phyloP scores from a whole-genome alignment of 2,797 vertebrate species.

The Erithacus rubecula region DNA sequence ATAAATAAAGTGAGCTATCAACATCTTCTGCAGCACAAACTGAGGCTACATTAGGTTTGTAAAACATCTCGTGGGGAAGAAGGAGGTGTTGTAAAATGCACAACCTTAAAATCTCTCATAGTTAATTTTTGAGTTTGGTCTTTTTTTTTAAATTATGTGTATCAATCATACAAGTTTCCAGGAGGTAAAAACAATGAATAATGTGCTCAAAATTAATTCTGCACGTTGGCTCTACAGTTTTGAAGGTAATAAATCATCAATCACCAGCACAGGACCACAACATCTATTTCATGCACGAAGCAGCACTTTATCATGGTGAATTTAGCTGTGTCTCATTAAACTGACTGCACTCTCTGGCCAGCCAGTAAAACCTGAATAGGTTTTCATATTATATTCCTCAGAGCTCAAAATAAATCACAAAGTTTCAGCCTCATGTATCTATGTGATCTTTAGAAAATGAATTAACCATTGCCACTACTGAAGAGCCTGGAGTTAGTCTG shows the following conservation, averaged over 20 bases:
- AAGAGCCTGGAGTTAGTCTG: fast-evolving
- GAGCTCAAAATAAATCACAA: conserved; percentile 31
- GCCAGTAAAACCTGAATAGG: background rate
- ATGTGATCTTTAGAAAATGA: background rate
- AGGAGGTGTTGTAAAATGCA: background rate
- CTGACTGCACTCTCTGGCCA: background rate
- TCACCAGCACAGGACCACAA: background rate
- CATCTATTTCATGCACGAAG: conserved; percentile 17
- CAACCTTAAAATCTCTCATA: background rate
- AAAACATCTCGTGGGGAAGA: background rate
- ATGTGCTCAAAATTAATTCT: background rate
- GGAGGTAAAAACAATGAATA: background rate
- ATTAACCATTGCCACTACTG: background rate
- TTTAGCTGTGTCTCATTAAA: conserved; percentile 24
- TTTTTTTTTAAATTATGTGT: background rate
- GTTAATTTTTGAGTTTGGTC: background rate
- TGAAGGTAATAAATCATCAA: background rate
- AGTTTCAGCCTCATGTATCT: background rate
- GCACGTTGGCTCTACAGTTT: background rate
- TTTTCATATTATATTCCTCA: conserved; percentile 32
- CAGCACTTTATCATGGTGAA: conserved; percentile 20
- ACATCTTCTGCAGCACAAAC: background rate
- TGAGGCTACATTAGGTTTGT: background rate
- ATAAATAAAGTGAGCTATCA: background rate
- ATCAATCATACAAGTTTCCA: background rate